These are phyloP conservation scores for Bellardia pandia DNA, from an alignment of 2,888 invertebrate species.

Conservation along the genomic window DNA sequence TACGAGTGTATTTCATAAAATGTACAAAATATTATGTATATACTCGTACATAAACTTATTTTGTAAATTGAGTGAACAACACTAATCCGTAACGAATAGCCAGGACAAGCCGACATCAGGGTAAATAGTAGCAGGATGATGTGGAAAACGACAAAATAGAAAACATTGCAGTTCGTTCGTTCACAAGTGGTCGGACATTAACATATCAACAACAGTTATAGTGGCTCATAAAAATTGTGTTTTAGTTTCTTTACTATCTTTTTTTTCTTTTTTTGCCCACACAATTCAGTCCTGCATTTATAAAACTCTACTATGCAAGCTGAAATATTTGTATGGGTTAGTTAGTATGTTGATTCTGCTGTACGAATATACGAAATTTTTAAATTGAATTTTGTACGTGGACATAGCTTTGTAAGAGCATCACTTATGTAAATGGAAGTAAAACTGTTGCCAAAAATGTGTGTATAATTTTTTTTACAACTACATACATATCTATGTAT, in stretches of 20 bases:
- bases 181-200: conserved; percentile 56
- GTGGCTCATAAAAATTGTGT: conserved; percentile 53
- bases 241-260: neutral
- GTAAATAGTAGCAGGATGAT: neutral
- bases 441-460: conserved; percentile 53
- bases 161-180: conserved; percentile 44
- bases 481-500: neutral
- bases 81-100: conserved; percentile 56
- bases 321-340: conserved; percentile 19
- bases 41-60: conserved; percentile 14
- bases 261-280: neutral
- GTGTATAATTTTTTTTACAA: conserved; percentile 16
- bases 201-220: conserved; percentile 57
- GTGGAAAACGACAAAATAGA: neutral
- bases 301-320: neutral
- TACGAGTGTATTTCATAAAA: neutral
- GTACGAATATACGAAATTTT: conserved; percentile 29
- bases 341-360: conserved; percentile 2
- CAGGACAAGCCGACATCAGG: conserved; percentile 13
- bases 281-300: conserved; percentile 2
- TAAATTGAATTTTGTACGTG: conserved; percentile 62
- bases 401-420: conserved; percentile 43
- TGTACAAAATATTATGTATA: conserved; percentile 32
- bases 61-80: conserved; percentile 69
- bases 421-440: conserved; percentile 55